phyloP scores from a whole-genome alignment of 2,888 invertebrate species.

The Augiades crinisus region DNA sequence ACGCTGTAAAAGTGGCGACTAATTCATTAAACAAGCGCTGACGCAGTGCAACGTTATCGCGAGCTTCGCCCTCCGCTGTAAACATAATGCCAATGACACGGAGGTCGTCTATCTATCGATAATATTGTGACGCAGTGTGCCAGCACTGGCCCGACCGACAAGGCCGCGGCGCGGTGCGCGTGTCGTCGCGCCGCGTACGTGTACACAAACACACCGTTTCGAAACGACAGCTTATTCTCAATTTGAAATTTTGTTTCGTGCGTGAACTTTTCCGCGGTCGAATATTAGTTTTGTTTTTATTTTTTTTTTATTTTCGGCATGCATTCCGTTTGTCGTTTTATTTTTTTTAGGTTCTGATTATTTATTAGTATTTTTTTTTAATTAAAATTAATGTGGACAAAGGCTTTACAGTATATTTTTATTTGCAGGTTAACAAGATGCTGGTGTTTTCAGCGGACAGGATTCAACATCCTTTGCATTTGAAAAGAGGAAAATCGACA shows the following conservation, averaged over 20 bases:
- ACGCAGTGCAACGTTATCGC: constrained; percentile 50
- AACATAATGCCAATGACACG: constrained; percentile 77
- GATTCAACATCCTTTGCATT: constrained; percentile 37
- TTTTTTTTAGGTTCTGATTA: constrained; percentile 26
- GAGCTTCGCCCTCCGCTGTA: constrained; percentile 58
- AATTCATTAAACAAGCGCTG: constrained; percentile 14
- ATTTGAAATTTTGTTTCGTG: constrained; percentile 46
- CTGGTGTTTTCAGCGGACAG: constrained; percentile 46
- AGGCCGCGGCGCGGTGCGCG: constrained; percentile 65
- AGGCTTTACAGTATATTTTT: too few relatives aligned
- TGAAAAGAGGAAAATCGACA: constrained; percentile 26
- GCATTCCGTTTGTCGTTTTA: constrained; percentile 14
- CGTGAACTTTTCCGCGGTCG: constrained; percentile 34
- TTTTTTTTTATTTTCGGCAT: constrained; percentile 16
- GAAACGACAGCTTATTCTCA: constrained; percentile 51
- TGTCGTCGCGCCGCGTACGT: constrained; percentile 36
- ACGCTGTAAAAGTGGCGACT: constrained; percentile 1
- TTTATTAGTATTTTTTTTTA: constrained; percentile 13
- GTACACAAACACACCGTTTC: constrained; percentile 45
- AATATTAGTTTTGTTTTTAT: not conserved
- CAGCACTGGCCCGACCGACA: constrained; percentile 68
- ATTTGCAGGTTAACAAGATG: constrained; percentile 69
- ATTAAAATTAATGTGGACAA: constrained; percentile 19
- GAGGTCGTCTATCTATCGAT: constrained; percentile 67
- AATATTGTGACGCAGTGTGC: constrained; percentile 55